These are phyloP conservation scores for Fistularia tabacaria DNA, from an alignment of 2,797 vertebrate genomes.

Conservation along the genomic window DNA sequence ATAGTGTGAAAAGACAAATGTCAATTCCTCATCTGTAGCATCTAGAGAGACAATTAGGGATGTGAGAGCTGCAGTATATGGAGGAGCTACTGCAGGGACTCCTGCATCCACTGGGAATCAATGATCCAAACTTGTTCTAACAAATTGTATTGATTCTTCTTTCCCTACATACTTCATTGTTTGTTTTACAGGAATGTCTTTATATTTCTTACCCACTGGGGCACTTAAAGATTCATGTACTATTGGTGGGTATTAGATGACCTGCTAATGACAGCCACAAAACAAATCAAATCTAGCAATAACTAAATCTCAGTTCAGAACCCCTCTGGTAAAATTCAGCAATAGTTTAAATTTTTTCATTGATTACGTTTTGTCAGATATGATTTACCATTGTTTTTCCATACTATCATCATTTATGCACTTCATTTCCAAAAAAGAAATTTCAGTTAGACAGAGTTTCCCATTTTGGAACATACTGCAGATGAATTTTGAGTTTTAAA, in stretches of 20 bases:
- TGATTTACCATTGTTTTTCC: too few relatives aligned
- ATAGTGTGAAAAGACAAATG: slow-evolving; percentile 54
- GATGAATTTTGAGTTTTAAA: too few relatives aligned
- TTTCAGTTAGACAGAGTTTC: too few relatives aligned
- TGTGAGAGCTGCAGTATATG: slow-evolving; percentile 17
- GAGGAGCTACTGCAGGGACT: slow-evolving; percentile 30
- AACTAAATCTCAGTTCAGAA: too few relatives aligned
- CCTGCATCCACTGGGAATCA: slow-evolving; percentile 52
- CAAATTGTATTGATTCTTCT: slow-evolving; percentile 51
- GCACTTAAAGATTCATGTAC: neutral
- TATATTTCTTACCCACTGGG: slow-evolving; percentile 33
- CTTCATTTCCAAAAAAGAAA: too few relatives aligned
- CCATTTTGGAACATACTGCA: too few relatives aligned
- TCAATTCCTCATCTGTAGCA: slow-evolving; percentile 33
- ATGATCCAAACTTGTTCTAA: slow-evolving; percentile 48
- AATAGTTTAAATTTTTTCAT: neutral
- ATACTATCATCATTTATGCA: too few relatives aligned
- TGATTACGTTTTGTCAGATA: neutral
- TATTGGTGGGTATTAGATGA: neutral
- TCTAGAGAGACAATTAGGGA: slow-evolving; percentile 47
- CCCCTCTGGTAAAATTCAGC: neutral
- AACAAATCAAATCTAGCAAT: too few relatives aligned
- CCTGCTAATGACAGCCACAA: too few relatives aligned
- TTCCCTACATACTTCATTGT: slow-evolving; percentile 10
- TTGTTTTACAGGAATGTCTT: slow-evolving; percentile 1